Base-by-base conservation (phyloP, 2,797 vertebrate species). In the Microctenopoma stevenorrisi region DNA sequence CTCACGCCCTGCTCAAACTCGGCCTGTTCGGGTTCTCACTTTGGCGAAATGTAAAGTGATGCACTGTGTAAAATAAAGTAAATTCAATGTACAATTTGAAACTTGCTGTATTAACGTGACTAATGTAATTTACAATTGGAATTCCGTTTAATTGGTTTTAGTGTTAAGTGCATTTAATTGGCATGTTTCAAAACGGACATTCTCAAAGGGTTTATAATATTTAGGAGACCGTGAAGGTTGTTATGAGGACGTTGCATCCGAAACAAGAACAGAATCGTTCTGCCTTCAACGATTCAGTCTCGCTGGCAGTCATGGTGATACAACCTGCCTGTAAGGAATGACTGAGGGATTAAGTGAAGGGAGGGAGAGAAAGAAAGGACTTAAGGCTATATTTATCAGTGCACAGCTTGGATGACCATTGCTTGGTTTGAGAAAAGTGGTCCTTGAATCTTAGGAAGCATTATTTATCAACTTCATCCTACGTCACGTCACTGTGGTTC, bases 281-380 rank as follows among this genome's bases (percentile, higher is more conserved):
- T 55, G 50, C 15, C 51, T 42, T 55, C 30, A 13, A 42, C 46
- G 7, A 52, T 13, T 18, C 18, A 18, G 67, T 72, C 81, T 88
- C 83, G 58, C 76, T 57, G 68, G 91, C 90, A 38, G 85, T 76
- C 87, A 90, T 88, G 80, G 89, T 78, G 89, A 93, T 26, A 25
- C 72, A 72, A 86, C 79, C 78, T 82, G 77, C 76, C 81, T 78
- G 77, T 65, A 18, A 79, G 86, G 89, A 89, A 92, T 86, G 89
- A 89, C 68, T 68, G 69, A 79, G 84, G 89, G 91, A 92, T 92
- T 92, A 92, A 77, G 22, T 22, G 22, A 22, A 54, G 62, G 43
- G 71, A 78, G 65, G 48, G 52, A 81, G 74, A 63, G 78, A 78
- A 76, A 79, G 30, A 74, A 76, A 81, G 61, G 86, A 81, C 76